Evolutionary conservation across 2,888 invertebrate species (phyloP).

Genomic region (Blastobasis adustella): DNA sequence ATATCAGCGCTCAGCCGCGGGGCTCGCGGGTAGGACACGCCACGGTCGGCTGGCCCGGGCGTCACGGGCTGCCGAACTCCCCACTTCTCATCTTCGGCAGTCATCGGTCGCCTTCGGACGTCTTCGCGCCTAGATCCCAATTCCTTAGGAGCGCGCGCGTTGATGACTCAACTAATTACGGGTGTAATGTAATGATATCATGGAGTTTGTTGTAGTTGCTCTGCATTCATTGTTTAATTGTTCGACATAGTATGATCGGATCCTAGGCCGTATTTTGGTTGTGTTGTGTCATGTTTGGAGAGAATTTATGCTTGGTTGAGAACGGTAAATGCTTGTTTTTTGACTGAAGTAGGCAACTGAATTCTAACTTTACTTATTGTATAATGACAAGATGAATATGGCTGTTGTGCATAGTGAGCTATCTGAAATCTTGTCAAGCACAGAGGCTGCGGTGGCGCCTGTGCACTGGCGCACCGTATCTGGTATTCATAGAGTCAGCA

Average conservation of each 20-base stretch:
- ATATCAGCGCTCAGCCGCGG: slow-evolving; percentile 28
- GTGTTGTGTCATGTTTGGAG: no score
- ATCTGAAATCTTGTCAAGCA: no score
- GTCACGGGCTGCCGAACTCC: slow-evolving; percentile 54
- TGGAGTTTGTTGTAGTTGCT: slow-evolving; percentile 31
- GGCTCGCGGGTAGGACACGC: slow-evolving; percentile 42
- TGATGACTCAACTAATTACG: slow-evolving; percentile 42
- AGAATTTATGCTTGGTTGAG: no score
- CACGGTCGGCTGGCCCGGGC: slow-evolving; percentile 41
- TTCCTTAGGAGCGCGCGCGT: slow-evolving; percentile 38
- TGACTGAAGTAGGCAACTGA: no score
- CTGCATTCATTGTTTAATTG: slow-evolving; percentile 14
- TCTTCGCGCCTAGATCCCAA: slow-evolving; percentile 35
- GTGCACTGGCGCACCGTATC: slow-evolving; percentile 4
- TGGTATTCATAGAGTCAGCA: slow-evolving; percentile 10
- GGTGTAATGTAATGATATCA: slow-evolving; percentile 38
- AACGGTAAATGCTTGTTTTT: no score
- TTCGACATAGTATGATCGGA: background rate
- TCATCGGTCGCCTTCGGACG: slow-evolving; percentile 32
- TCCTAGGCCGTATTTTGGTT: no score
- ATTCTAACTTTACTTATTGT: no score
- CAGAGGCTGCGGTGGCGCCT: no score
- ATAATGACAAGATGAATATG: no score
- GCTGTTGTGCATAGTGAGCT: no score
- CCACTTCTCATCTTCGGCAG: slow-evolving; percentile 46